phyloP scores from a whole-genome alignment of 2,888 invertebrate genomes.

The Uloborus plumipes region DNA sequence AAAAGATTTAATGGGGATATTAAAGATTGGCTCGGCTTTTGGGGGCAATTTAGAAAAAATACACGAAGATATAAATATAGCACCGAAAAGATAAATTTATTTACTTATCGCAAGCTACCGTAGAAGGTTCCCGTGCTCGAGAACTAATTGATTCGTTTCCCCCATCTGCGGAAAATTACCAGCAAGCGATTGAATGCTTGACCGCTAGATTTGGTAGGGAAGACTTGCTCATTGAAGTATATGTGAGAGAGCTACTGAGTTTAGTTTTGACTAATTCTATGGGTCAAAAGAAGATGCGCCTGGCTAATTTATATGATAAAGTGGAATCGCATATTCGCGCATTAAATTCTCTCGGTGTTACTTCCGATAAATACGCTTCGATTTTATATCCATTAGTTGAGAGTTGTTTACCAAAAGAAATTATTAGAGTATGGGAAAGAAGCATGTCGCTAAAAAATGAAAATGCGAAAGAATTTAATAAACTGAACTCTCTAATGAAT shows the following conservation, averaged over 20 bases:
- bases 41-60: constrained; percentile 68
- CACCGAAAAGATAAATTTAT: constrained; percentile 61
- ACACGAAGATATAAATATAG: constrained; percentile 65
- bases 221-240: constrained; percentile 67
- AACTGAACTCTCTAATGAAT: no score
- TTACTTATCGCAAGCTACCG: constrained; percentile 66
- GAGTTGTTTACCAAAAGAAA: not conserved
- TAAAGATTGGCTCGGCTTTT: constrained; percentile 65
- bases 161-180: constrained; percentile 67
- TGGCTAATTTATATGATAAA: not conserved
- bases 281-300: not conserved
- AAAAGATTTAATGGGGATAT: constrained; percentile 66
- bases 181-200: constrained; percentile 65
- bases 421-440: no score
- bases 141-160: constrained; percentile 65
- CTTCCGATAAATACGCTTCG: not conserved
- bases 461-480: no score
- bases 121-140: constrained; percentile 65
- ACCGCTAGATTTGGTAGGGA: constrained; percentile 65
- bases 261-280: constrained; percentile 60
- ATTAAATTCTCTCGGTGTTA: not conserved
- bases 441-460: no score
- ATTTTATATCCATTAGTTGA: constrained; percentile 3
- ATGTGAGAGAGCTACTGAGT: constrained; percentile 68
- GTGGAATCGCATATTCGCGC: not conserved